A percentile compares a stretch with the other conserved stretches of the same genome.
These are phyloP conservation scores for Scelioninae gen. 1 DNA, from an alignment of 2,888 invertebrate species.

Conservation along the genomic window DNA sequence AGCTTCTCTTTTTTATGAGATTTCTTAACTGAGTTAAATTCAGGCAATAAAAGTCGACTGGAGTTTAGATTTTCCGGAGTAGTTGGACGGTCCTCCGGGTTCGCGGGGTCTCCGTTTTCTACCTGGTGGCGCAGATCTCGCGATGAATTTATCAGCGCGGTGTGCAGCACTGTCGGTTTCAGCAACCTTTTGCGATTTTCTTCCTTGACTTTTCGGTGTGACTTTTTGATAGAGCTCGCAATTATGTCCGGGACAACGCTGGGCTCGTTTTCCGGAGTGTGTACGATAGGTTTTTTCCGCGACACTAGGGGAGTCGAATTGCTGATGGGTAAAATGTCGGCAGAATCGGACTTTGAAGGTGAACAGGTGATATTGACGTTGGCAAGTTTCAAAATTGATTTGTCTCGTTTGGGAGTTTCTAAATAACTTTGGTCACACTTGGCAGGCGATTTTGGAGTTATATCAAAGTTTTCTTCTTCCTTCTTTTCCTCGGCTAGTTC, in stretches of 20 bases:
- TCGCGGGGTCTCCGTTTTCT: conserved; percentile 9
- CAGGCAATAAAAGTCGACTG: conserved; percentile 77
- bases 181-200: conserved; percentile 75
- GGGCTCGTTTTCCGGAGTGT: conserved; percentile 79
- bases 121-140: conserved; percentile 31
- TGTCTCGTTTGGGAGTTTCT: too few species aligned
- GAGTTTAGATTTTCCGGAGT: conserved; percentile 81
- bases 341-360: background rate
- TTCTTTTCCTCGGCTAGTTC: background rate
- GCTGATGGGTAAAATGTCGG: background rate
- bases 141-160: conserved; percentile 46
- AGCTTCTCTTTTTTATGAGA: conserved; percentile 81
- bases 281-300: conserved; percentile 11
- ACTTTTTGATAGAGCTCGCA: conserved; percentile 80
- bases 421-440: too few species aligned
- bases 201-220: conserved; percentile 79
- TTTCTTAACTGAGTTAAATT: conserved; percentile 80
- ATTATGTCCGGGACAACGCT: conserved; percentile 74
- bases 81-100: conserved; percentile 70
- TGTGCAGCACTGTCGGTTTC: conserved; percentile 69
- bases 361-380: background rate
- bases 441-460: conserved; percentile 5
- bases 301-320: conserved; percentile 43
- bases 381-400: too few species aligned
- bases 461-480: background rate